These are phyloP conservation scores for Melieria picta DNA, from an alignment of 2,888 invertebrate genomes.

Conservation along the genomic window DNA sequence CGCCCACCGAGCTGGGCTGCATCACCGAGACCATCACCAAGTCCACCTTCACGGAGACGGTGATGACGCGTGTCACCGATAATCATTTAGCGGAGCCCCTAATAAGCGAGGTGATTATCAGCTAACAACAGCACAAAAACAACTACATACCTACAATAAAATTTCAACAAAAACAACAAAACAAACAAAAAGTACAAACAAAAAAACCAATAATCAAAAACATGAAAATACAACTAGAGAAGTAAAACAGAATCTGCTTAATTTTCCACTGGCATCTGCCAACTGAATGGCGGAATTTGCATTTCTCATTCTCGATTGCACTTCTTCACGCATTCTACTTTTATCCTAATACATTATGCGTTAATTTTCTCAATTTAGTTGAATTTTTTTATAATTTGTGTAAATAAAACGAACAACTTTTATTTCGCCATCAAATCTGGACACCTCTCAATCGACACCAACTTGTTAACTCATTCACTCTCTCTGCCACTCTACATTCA, in stretches of 20 bases:
- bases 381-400: conserved; percentile 7
- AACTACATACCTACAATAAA: conserved; percentile 36
- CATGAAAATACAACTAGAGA: conserved; percentile 39
- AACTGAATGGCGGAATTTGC: conserved; percentile 4
- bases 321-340: conserved; percentile 20
- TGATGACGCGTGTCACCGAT: conserved; percentile 93
- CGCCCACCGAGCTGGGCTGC: conserved; percentile 84
- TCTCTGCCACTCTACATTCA: no score
- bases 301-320: conserved; percentile 21
- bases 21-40: conserved; percentile 96
- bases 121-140: conserved; percentile 43
- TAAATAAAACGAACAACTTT: not conserved
- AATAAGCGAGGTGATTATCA: conserved; percentile 84
- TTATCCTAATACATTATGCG: not conserved
- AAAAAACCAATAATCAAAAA: conserved; percentile 20
- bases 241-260: conserved; percentile 29
- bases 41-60: conserved; percentile 94
- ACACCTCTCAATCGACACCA: no score
- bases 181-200: conserved; percentile 31
- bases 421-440: no score
- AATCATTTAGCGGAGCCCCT: conserved; percentile 87
- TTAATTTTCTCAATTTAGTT: conserved; percentile 12
- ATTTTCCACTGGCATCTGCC: conserved; percentile 9
- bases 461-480: no score
- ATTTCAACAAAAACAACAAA: conserved; percentile 21